Percentiles rank a stretch among this genome's conserved stretches.
Evolutionary conservation across 2,888 invertebrate genomes (phyloP).

Genomic region (Thalpophila matura): DNA sequence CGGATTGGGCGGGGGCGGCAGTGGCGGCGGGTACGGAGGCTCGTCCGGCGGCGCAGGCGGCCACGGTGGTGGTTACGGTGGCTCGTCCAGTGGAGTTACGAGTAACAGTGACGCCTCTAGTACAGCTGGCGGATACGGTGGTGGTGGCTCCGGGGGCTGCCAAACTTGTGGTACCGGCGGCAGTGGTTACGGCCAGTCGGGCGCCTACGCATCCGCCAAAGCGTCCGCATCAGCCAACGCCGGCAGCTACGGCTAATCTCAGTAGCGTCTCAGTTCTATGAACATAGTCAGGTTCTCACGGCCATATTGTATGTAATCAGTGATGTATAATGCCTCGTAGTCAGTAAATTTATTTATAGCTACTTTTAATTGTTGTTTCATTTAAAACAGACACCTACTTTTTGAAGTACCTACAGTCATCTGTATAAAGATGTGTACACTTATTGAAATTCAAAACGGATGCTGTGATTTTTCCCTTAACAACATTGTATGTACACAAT

Average conservation of each 20-base stretch:
- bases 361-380: slow-evolving; percentile 42
- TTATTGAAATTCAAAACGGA: neutral
- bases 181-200: slow-evolving; percentile 65
- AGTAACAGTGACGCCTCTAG: no score
- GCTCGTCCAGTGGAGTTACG: slow-evolving; percentile 10
- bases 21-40: slow-evolving; percentile 10
- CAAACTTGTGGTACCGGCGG: neutral
- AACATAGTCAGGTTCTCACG: slow-evolving; percentile 58
- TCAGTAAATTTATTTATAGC: slow-evolving; percentile 63
- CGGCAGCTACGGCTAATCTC: slow-evolving; percentile 75
- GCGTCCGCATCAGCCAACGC: slow-evolving; percentile 78
- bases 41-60: slow-evolving; percentile 27
- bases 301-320: slow-evolving; percentile 61
- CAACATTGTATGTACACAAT: no score
- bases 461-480: no score
- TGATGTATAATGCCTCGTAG: slow-evolving; percentile 52
- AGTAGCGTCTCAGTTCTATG: slow-evolving; percentile 18
- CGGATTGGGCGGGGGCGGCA: slow-evolving; percentile 22
- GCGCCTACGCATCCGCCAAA: slow-evolving; percentile 74
- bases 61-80: slow-evolving; percentile 45
- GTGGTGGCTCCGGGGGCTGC: slow-evolving; percentile 3
- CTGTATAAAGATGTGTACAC: neutral
- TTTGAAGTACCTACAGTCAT: neutral
- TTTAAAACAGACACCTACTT: slow-evolving; percentile 8
- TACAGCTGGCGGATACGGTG: slow-evolving; percentile 27